phyloP scores from a whole-genome alignment of 2,888 invertebrate species.

The Caenorhabditis sp. region DNA sequence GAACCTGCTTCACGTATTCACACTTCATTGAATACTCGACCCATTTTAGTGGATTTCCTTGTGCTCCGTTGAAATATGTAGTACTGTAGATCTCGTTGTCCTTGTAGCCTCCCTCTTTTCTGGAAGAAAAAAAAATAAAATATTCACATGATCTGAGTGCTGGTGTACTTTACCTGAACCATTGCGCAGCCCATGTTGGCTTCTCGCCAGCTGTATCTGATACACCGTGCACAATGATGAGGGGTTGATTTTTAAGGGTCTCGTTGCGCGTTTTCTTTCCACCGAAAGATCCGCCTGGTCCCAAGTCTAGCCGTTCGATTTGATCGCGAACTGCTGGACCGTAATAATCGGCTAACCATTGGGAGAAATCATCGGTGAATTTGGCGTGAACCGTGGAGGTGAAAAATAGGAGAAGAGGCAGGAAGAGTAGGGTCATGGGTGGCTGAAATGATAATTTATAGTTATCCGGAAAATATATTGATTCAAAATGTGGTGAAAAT shows the following conservation, averaged over 20 bases:
- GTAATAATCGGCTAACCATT: conserved; percentile 54
- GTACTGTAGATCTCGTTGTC: conserved; percentile 67
- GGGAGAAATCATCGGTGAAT: conserved; percentile 54
- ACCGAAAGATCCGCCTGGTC: conserved; percentile 64
- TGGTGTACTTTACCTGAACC: conserved; percentile 43
- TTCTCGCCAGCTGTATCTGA: conserved; percentile 68
- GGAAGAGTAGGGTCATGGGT: background rate
- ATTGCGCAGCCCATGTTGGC: conserved; percentile 57
- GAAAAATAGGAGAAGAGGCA: background rate
- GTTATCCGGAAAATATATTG: too few species aligned
- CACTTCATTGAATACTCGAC: conserved; percentile 69
- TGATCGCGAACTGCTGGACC: conserved; percentile 50
- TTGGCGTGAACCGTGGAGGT: conserved; percentile 15
- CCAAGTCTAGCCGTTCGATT: conserved; percentile 61
- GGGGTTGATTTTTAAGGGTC: conserved; percentile 60
- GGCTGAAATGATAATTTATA: background rate
- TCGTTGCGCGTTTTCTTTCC: conserved; percentile 56
- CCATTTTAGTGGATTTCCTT: conserved; percentile 70
- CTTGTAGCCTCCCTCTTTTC: conserved; percentile 54
- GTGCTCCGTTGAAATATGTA: conserved; percentile 69
- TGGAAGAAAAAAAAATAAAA: conserved; percentile 21
- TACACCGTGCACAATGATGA: conserved; percentile 69
- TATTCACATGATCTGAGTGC: too few species aligned
- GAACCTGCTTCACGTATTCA: conserved; percentile 65
- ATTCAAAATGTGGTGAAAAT: too few species aligned